These are phyloP conservation scores for Onychomys leucogaster DNA, from an alignment of 2,797 vertebrate species.

Conservation along the genomic window DNA sequence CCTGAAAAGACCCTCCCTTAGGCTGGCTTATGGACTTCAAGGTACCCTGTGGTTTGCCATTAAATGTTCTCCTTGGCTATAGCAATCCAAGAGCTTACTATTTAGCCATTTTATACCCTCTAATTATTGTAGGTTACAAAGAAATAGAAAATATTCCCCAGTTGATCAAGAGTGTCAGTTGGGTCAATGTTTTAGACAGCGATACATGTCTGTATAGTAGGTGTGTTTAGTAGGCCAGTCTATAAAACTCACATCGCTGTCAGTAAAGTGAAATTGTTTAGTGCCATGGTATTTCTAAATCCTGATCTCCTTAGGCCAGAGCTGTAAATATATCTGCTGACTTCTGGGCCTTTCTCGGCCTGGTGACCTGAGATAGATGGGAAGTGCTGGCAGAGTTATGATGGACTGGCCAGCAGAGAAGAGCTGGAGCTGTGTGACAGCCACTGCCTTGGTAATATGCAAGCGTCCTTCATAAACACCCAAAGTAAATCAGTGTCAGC, in stretches of 20 bases:
- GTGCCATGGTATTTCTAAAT: background rate
- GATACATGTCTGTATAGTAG: background rate
- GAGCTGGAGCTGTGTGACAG: background rate
- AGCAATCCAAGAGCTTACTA: background rate
- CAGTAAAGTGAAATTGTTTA: background rate
- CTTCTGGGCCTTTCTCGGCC: background rate
- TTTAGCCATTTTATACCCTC: background rate
- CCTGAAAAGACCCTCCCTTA: background rate
- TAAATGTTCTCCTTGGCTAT: background rate
- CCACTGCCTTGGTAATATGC: background rate
- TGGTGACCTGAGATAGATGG: background rate
- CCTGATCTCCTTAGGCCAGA: background rate
- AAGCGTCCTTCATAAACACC: background rate
- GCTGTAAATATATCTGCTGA: background rate
- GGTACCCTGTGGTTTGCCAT: background rate
- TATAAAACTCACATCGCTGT: background rate
- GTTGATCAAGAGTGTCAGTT: background rate
- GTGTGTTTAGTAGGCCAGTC: background rate
- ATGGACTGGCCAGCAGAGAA: background rate
- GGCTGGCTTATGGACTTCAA: background rate
- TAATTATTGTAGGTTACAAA: background rate
- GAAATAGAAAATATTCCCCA: constrained; percentile 5
- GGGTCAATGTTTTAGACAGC: background rate
- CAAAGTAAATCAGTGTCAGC: background rate
- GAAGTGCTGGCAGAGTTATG: background rate